A percentile compares a stretch with the other conserved stretches of the same genome.
Conservation (phyloP, 2,888 invertebrate species). For the Tolmerus cingulatus region DNA sequence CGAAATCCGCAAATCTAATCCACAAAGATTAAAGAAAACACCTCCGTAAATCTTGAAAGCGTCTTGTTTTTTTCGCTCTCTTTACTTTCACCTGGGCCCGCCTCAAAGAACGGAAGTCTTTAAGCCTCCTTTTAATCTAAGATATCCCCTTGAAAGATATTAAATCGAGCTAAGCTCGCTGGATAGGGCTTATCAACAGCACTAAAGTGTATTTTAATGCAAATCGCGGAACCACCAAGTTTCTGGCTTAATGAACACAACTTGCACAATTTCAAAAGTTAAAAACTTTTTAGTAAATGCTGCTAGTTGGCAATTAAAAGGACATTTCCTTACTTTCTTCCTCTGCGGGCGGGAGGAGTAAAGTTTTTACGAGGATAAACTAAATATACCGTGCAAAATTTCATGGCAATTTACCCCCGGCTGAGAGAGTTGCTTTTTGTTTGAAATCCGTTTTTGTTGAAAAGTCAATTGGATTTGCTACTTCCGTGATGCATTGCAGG, state of each 20-base stretch:
- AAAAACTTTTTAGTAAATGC: neutral
- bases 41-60: neutral
- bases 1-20: neutral
- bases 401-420: neutral
- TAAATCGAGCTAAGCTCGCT: neutral
- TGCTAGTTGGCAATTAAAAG: slow-evolving; percentile 17
- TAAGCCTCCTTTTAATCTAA: neutral
- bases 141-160: neutral
- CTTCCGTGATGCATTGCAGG: neutral
- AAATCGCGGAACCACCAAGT: neutral
- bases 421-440: neutral
- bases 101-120: neutral
- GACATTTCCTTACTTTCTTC: slow-evolving; percentile 1
- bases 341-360: neutral
- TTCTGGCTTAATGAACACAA: neutral
- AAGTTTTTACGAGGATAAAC: neutral
- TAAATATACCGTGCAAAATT: neutral
- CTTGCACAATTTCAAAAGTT: slow-evolving; percentile 3
- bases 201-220: slow-evolving; percentile 9
- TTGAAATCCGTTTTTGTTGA: neutral
- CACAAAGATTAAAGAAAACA: neutral
- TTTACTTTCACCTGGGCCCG: neutral
- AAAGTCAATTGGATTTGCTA: neutral
- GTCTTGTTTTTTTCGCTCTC: neutral
- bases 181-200: slow-evolving; percentile 5